Evolutionary conservation across 2,113 vertebrate genomes (phyloP), one percentile per base, ranked within the genome.

Genomic region (Oxyura jamaicensis): DNA sequence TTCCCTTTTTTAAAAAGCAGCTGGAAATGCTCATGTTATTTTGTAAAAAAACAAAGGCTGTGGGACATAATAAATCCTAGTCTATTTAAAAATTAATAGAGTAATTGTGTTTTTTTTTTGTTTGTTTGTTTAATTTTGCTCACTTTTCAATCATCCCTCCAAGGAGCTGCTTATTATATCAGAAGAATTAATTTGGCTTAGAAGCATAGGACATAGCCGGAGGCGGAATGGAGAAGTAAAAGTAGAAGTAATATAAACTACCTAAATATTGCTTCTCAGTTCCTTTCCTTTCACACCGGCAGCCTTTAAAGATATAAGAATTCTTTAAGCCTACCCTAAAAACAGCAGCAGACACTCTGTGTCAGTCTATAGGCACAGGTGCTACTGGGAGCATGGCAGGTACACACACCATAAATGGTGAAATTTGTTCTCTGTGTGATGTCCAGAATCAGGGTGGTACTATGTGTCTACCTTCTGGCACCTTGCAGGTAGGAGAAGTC

Each of bases 1-100:
- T 39, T 66, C n/a, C 25, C 8, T 78, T 28, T 84, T 73, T 82
- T 67, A 88, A 86, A 89, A 72, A 59, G 23, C 94, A 95, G 86
- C 77, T 95, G 95, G 86, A 96, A 92, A 72, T 86, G 15, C 65
- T 95, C 85, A 78, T 13, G 21, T 95, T 60, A 75, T 69, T 94
- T 72, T 84, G 31, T 79, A 72, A 36, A 73, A 79, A 91, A 86
- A 41, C 33, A 93, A 91, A 94, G 41, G 26, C 60, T 13, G 2
- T 81, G 73, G 73, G 58, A 84, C n/a, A 58, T 35, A 86, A 84
- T 81, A 90, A 86, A 69, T 69, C 35, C 7, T 68, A 46, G 12
- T 66, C 44, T 73, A 66, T 73, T 91, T 91, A 90, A 88, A 93
- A 90, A 96, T 91, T 87, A 95, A 84, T 88, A 26, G 25, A 79